phyloP scores from a whole-genome alignment of 2,888 invertebrate genomes.

The Oeneis ivallda region DNA sequence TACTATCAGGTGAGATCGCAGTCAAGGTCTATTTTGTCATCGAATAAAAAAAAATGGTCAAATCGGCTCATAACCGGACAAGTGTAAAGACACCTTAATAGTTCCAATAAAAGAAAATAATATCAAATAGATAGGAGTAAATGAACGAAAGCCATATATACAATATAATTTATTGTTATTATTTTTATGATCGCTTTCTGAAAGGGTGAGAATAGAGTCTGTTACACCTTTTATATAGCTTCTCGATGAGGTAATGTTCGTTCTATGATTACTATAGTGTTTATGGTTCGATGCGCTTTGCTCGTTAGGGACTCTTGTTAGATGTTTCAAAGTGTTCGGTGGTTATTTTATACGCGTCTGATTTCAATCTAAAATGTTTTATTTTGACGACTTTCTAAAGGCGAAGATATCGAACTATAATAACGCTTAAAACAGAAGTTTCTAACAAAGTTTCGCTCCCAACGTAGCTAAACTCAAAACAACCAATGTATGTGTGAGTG shows the following conservation, averaged over 20 bases:
- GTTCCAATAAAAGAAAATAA: constrained; percentile 7
- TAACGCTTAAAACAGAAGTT: too few relatives aligned
- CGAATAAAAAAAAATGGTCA: too few relatives aligned
- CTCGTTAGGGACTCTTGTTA: constrained; percentile 31
- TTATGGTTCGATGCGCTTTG: constrained; percentile 21
- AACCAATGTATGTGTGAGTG: too few relatives aligned
- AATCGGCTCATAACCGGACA: too few relatives aligned
- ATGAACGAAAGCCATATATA: constrained; percentile 4
- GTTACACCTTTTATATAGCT: constrained; percentile 29
- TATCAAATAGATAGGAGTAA: constrained; percentile 12
- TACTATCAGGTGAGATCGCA: too few relatives aligned
- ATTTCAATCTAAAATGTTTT: too few relatives aligned
- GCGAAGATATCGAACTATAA: too few relatives aligned
- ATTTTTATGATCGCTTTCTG: constrained; percentile 9
- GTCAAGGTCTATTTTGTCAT: too few relatives aligned
- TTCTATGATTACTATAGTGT: constrained; percentile 32
- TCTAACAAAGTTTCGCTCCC: too few relatives aligned
- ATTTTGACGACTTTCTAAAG: too few relatives aligned
- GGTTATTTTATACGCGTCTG: constrained; percentile 5
- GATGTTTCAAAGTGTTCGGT: constrained; percentile 34
- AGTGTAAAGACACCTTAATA: constrained; percentile 5
- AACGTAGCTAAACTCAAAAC: too few relatives aligned
- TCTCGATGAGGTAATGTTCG: constrained; percentile 26
- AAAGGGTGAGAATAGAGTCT: background rate
- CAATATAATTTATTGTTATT: too few relatives aligned